Conservation (phyloP, 2,888 invertebrate species). For the Teleiodes luculella region DNA sequence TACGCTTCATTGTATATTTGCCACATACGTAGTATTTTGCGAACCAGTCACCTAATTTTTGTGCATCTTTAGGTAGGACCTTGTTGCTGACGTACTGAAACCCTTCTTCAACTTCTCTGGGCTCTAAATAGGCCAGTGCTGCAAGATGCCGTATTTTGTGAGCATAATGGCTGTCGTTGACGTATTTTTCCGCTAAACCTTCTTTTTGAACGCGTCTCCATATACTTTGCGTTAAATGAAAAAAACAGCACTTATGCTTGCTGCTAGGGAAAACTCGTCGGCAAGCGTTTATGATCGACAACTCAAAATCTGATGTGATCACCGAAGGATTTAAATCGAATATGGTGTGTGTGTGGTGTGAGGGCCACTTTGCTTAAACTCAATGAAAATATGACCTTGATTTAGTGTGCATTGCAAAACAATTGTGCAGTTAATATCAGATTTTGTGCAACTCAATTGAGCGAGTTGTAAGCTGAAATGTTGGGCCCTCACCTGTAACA, state of each 20-base stretch:
- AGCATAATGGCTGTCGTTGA: constrained; percentile 2
- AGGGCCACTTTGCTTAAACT: too few relatives aligned
- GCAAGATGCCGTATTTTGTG: constrained; percentile 9
- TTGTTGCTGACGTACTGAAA: too few relatives aligned
- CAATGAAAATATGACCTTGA: too few relatives aligned
- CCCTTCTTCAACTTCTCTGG: not conserved
- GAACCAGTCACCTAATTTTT: not conserved
- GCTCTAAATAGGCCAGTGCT: not conserved
- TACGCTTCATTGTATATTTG: too few relatives aligned
- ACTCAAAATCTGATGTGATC: constrained; percentile 14
- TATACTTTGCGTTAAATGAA: constrained; percentile 12
- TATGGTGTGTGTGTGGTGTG: too few relatives aligned
- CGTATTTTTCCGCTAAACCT: constrained; percentile 2
- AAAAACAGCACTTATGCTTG: constrained; percentile 14
- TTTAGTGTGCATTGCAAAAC: too few relatives aligned
- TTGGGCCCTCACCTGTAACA: too few relatives aligned
- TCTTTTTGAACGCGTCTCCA: constrained; percentile 6
- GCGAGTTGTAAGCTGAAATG: too few relatives aligned
- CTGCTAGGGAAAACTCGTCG: constrained; percentile 2
- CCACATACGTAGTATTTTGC: not conserved
- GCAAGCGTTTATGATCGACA: constrained; percentile 12
- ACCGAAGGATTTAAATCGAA: not conserved
- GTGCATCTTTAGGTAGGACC: not conserved
- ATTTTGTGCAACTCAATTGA: too few relatives aligned
- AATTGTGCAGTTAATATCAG: too few relatives aligned